Evolutionary conservation across 1,140 invertebrate species (phyloP).

Genomic region (Drosophila ambigua): DNA sequence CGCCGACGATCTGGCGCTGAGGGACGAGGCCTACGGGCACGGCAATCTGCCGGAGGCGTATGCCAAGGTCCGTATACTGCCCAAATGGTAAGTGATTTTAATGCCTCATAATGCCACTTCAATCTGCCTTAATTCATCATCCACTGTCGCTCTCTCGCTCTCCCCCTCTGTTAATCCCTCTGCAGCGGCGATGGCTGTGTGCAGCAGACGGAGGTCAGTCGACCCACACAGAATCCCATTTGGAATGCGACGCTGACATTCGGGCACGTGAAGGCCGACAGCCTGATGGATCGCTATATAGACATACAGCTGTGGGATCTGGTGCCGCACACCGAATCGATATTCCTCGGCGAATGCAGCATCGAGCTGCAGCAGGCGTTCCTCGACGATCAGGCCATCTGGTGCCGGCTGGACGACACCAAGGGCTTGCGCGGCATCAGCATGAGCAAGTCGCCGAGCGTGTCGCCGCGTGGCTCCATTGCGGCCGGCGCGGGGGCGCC

Average conservation of each 20-base stretch:
- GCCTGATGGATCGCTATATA: slow-evolving; percentile 90
- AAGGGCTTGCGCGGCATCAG: slow-evolving; percentile 86
- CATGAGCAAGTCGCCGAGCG: slow-evolving; percentile 88
- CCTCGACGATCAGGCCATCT: slow-evolving; percentile 92
- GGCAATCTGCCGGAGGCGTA: slow-evolving; percentile 92
- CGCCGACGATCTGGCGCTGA: slow-evolving; percentile 90
- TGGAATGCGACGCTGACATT: slow-evolving; percentile 96
- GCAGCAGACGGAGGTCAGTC: slow-evolving; percentile 91
- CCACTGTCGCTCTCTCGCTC: too few relatives aligned
- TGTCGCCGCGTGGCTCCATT: slow-evolving; percentile 91
- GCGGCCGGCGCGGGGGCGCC: slow-evolving; percentile 84
- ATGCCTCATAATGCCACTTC: background rate
- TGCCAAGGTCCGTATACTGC: slow-evolving; percentile 90
- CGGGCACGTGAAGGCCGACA: slow-evolving; percentile 89
- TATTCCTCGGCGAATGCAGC: slow-evolving; percentile 93
- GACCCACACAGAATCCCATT: slow-evolving; percentile 92
- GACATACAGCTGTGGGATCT: slow-evolving; percentile 95
- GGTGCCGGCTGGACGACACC: slow-evolving; percentile 93
- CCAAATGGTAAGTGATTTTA: slow-evolving; percentile 88
- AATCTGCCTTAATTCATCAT: background rate
- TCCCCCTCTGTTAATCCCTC: slow-evolving; percentile 2
- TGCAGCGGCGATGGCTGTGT: slow-evolving; percentile 89
- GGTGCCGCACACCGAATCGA: slow-evolving; percentile 90
- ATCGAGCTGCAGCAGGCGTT: slow-evolving; percentile 91
- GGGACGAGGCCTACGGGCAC: slow-evolving; percentile 90